Evolutionary conservation across 2,113 vertebrate species (phyloP).

Genomic region (Glaucidium brasilianum): DNA sequence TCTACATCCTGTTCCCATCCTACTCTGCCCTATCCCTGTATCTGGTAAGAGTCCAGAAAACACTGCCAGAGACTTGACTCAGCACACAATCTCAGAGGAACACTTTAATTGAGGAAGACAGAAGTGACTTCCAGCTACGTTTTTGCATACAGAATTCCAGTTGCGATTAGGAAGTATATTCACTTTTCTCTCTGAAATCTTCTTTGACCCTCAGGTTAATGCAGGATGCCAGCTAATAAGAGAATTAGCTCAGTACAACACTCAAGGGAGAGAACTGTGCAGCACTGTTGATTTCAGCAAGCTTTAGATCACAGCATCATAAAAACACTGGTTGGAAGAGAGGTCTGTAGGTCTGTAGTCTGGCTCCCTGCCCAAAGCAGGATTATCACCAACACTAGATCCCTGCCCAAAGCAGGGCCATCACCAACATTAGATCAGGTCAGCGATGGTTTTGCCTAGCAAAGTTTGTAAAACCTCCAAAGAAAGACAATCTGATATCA

Average conservation of each 20-base stretch:
- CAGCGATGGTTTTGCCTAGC: background rate
- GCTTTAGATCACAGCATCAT: background rate
- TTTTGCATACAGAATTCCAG: background rate
- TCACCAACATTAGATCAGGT: background rate
- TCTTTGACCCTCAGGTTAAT: background rate
- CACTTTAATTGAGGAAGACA: background rate
- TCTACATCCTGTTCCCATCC: background rate
- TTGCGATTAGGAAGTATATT: background rate
- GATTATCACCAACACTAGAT: background rate
- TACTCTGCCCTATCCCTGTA: background rate
- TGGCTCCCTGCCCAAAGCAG: background rate
- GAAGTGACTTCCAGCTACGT: background rate
- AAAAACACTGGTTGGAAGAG: background rate
- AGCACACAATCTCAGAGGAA: background rate
- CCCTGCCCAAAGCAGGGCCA: background rate
- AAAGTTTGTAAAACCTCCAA: background rate
- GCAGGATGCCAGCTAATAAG: background rate
- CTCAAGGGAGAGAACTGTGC: background rate
- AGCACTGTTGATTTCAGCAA: background rate
- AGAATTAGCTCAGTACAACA: background rate
- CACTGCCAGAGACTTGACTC: background rate
- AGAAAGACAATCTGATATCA: background rate
- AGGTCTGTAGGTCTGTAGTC: background rate
- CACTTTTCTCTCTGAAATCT: background rate
- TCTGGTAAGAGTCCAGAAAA: background rate